Evolutionary conservation across 2,888 invertebrate genomes (phyloP).

Genomic region (Heterodera filipjevi): DNA sequence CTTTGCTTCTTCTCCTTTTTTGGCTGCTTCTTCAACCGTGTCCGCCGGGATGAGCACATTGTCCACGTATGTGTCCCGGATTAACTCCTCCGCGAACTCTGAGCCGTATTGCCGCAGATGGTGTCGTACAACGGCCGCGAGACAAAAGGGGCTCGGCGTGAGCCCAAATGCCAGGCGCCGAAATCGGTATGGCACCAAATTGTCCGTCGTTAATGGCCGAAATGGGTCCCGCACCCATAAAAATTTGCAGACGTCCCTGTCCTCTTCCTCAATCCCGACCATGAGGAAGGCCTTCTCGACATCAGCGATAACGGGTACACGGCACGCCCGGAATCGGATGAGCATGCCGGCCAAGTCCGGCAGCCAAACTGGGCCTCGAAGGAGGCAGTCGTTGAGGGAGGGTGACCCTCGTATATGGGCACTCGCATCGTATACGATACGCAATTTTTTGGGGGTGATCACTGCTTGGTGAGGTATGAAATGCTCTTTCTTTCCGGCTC

Average conservation of each 20-base stretch:
- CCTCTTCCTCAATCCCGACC: slow-evolving; percentile 25
- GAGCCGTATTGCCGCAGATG: slow-evolving; percentile 19
- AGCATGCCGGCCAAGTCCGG: slow-evolving; percentile 35
- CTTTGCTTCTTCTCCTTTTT: slow-evolving; percentile 33
- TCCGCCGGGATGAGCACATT: slow-evolving; percentile 35
- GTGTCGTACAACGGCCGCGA: slow-evolving; percentile 3
- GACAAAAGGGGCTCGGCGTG: slow-evolving; percentile 33
- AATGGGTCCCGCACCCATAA: slow-evolving; percentile 37
- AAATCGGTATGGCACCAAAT: slow-evolving; percentile 35
- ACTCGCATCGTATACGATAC: slow-evolving; percentile 50
- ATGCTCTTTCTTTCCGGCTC: not conserved
- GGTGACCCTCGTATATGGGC: slow-evolving; percentile 5
- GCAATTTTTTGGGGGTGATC: slow-evolving; percentile 44
- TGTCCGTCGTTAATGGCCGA: slow-evolving; percentile 5
- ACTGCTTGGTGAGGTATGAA: slow-evolving; percentile 26
- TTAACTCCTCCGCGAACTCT: slow-evolving; percentile 26
- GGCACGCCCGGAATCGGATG: slow-evolving; percentile 24
- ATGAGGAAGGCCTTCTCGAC: slow-evolving; percentile 41
- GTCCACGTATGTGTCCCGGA: slow-evolving; percentile 43
- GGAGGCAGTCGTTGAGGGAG: slow-evolving; percentile 41
- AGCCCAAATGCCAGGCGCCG: slow-evolving; percentile 41
- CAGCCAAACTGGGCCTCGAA: slow-evolving; percentile 37
- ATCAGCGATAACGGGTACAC: slow-evolving; percentile 31
- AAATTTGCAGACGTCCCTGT: slow-evolving; percentile 41
- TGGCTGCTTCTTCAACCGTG: slow-evolving; percentile 26